Base-by-base conservation (phyloP, 1,140 invertebrate species). In the Leguminivora glycinivorella region DNA sequence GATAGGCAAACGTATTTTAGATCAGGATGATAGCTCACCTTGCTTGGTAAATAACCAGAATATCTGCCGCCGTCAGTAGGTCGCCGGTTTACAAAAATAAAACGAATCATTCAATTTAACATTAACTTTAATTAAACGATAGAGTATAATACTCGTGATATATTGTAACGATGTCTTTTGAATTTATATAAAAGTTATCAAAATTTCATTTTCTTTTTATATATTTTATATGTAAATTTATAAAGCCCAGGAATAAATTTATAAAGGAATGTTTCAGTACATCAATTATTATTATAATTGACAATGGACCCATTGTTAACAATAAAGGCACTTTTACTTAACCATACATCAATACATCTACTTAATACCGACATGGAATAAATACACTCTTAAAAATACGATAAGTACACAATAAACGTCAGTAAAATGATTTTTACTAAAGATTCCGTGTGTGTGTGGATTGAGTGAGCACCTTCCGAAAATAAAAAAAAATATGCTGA, bases 101-200 rank as follows among this genome's bases (percentile, higher is more conserved):
- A 72, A 71, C 25, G 29, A 25, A n/a, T 22, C 26, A n/a, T 17
- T 29, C 38, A 71, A 74, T 80, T 81, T 85, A 82, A 88, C 83
- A 79, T 79, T 78, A 76, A 83, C 79, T 87, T 89, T 90, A 88
- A 83, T 88, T 83, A 78, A 83, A 82, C 71, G 80, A 79, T 86
- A 88, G 75, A 74, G 79, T 83, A 78, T 89, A 90, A 90, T 90
- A 90, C 88, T 89, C 86, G 82, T 83, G 79, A 85, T 83, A 89
- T 85, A 83, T 81, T 81, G 81, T 84, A 88, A 87, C 85, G 79
- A 84, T 82, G 78, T 82, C 83, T 83, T 83, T 79, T 74, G 82
- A 76, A 80, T 68, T 72, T 78, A 84, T 81, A 78, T 79, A 80
- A 83, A 83, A 43, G 80, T 82, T 83, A 85, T 85, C 73, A 79